Evolutionary conservation across 2,113 vertebrate species (phyloP).

Genomic region (Centropus bengalensis): DNA sequence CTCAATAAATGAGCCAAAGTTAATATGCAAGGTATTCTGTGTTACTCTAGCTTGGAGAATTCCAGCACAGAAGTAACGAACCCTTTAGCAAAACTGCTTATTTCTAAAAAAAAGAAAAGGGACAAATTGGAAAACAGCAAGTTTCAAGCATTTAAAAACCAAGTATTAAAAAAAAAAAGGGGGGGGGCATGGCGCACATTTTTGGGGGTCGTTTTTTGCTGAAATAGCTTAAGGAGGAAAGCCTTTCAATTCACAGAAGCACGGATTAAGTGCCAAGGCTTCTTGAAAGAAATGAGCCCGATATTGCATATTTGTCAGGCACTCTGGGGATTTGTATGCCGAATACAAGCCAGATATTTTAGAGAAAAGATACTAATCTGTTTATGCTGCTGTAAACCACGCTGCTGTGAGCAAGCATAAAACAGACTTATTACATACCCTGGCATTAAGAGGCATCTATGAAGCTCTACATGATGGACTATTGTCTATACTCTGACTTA

Average conservation of each 20-base stretch:
- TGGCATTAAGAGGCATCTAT: background rate
- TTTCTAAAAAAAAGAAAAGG: background rate
- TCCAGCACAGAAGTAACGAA: background rate
- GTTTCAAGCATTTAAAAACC: background rate
- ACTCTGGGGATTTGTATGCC: background rate
- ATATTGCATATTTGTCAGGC: slow-evolving; percentile 7
- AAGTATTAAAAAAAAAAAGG: background rate
- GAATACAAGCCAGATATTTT: slow-evolving; percentile 3
- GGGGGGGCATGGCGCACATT: background rate
- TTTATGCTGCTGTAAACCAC: background rate
- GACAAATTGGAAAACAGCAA: background rate
- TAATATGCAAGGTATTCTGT: background rate
- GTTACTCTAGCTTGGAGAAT: background rate
- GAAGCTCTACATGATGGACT: background rate
- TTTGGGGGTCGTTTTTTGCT: background rate
- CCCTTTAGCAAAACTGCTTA: background rate
- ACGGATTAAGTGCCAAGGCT: background rate
- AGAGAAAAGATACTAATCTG: background rate
- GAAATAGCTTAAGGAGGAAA: background rate
- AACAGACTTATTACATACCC: background rate
- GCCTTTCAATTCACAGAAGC: background rate
- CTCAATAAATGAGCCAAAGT: background rate
- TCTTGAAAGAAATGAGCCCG: background rate
- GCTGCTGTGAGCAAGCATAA: background rate
- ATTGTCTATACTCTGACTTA: background rate